Percentiles rank a stretch among this genome's conserved stretches.
These are phyloP conservation scores for Murina feae DNA, from an alignment of 2,113 vertebrate species.

Conservation along the genomic window DNA sequence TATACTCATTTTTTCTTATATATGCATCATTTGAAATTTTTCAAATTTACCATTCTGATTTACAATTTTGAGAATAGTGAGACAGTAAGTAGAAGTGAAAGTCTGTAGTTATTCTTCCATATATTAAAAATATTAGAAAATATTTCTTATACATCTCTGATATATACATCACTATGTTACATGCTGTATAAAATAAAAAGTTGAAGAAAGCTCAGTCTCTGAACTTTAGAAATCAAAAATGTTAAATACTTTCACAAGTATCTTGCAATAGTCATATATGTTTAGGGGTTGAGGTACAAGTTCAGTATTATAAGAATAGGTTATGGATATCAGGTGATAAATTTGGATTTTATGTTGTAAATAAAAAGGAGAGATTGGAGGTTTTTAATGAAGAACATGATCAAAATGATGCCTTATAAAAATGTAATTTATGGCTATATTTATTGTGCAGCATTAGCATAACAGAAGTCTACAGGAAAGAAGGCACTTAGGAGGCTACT, in stretches of 20 bases:
- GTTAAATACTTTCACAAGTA: not conserved
- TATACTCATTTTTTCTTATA: not conserved
- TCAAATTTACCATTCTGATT: not conserved
- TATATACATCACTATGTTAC: not conserved
- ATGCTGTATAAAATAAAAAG: not conserved
- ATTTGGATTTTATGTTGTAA: not conserved
- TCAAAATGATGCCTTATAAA: not conserved
- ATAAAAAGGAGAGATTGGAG: not conserved
- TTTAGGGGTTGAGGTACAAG: not conserved
- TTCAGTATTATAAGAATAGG: not conserved
- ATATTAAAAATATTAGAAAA: slow-evolving; percentile 21
- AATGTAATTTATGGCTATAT: not conserved
- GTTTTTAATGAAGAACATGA: not conserved
- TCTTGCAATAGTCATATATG: not conserved
- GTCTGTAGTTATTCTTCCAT: not conserved
- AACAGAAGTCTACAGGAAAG: not conserved
- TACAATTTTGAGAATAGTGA: not conserved
- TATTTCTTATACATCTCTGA: not conserved
- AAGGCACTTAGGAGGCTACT: not conserved
- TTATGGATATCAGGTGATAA: not conserved
- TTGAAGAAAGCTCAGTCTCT: not conserved
- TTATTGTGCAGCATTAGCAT: not conserved
- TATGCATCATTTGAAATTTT: not conserved
- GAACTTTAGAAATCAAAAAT: not conserved
- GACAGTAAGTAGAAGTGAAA: not conserved